Evolutionary conservation across 2,797 vertebrate genomes (phyloP), one percentile per base, ranked within the genome.

Genomic region (Galaxias olidus): DNA sequence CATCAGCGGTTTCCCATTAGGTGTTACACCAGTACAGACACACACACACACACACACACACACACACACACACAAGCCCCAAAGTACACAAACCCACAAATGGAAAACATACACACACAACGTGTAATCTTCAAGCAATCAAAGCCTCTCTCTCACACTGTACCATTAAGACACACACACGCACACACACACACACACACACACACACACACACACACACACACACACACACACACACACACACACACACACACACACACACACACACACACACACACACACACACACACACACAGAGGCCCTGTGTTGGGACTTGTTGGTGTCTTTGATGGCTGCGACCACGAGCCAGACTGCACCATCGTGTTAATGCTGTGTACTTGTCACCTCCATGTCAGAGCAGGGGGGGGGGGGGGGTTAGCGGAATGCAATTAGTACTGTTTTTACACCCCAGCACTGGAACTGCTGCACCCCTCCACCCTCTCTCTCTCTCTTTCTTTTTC

Each of bases 351-450:
- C 68, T 30, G 30, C 55, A 1, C 68, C 56, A 48, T n/a, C 9
- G 84, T 79, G 87, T 88, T 87, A 85, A 86, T 76, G 68, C 78
- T 71, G 73, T 74, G 79, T 69, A 86, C 80, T 79, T 87, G 80
- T 87, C 80, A 67, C 83, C 77, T 82, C 65, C 49, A 69, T 78
- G 76, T 45, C 71, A 84, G 73, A 77, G 68, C 51, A 6, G 18
- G 49, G 49, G 17, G 20, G 17, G 44, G 65, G 61, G 57, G 75
- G 69, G 71, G 60, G 61, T 63, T 41, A 61, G 77, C 78, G 74
- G 59, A 76, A 77, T 12, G 41, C 74, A 87, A 86, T 87, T 86
- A 85, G 83, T 72, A 59, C 6, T 64, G 73, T 75, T 84, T 88
- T 82, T 77, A 81, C 70, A 75, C 73, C 61, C 75, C 63, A 71